Conservation (phyloP, 2,113 vertebrate species). For the Cynoglossus semilaevis region DNA sequence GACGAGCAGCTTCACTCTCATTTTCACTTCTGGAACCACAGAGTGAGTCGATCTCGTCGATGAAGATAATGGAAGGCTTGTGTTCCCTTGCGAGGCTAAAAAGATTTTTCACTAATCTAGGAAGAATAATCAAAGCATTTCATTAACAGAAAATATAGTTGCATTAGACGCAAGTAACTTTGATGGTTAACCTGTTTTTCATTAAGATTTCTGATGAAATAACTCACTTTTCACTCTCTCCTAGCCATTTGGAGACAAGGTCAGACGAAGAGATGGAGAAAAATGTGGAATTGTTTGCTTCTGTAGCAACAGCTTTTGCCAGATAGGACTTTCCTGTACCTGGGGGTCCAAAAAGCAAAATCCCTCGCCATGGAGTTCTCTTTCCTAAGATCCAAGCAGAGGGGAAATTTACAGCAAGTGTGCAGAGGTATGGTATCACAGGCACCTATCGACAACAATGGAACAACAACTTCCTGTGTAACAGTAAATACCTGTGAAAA, state of each 20-base stretch:
- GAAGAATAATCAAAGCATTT: conserved; percentile 14
- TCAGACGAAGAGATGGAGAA: conserved; percentile 97
- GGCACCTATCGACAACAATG: neutral
- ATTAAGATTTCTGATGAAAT: neutral
- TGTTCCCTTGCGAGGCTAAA: conserved; percentile 93
- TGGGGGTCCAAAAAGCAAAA: conserved; percentile 95
- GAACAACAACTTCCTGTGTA: too few relatives aligned
- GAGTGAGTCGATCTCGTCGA: conserved; percentile 96
- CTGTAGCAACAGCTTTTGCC: conserved; percentile 97
- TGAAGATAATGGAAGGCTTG: conserved; percentile 98
- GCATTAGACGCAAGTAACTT: too few relatives aligned
- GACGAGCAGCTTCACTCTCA: conserved; percentile 93
- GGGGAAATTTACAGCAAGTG: neutral
- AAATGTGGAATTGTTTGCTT: conserved; percentile 98
- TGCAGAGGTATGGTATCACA: neutral
- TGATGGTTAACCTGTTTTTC: too few relatives aligned
- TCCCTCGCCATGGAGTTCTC: conserved; percentile 96
- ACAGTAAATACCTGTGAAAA: conserved; percentile 86
- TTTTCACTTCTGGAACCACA: conserved; percentile 97
- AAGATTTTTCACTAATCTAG: conserved; percentile 93
- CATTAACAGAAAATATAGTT: neutral
- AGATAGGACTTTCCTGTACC: conserved; percentile 97
- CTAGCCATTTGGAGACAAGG: conserved; percentile 98
- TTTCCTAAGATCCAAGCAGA: conserved; percentile 80
- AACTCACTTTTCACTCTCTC: conserved; percentile 97